These are phyloP conservation scores for Trinectes maculatus DNA, from an alignment of 2,113 vertebrate genomes.

Conservation along the genomic window DNA sequence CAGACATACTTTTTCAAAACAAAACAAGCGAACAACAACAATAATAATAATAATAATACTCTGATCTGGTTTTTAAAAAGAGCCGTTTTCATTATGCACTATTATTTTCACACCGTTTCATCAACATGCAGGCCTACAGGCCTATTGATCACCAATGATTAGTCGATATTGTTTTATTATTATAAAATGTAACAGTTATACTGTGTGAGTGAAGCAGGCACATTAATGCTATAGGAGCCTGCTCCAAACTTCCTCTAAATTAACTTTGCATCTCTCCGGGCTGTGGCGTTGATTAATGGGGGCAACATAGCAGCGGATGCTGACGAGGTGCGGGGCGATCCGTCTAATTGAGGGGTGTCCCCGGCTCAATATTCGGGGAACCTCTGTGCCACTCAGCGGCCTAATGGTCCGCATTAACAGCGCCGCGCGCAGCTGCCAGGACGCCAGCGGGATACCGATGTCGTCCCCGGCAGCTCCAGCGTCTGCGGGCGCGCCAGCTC, in stretches of 20 bases:
- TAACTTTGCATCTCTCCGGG: conserved; percentile 55
- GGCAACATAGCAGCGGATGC: conserved; percentile 63
- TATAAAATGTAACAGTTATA: no score
- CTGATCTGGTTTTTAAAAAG: no score
- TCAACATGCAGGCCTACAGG: not conserved
- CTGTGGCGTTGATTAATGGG: conserved; percentile 76
- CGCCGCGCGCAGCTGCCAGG: conserved; percentile 75
- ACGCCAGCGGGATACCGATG: conserved; percentile 73
- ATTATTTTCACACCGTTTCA: no score
- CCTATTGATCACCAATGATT: conserved; percentile 2
- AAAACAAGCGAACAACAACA: no score
- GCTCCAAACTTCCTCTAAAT: conserved; percentile 62
- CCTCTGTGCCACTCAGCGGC: conserved; percentile 80
- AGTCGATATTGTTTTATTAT: not conserved
- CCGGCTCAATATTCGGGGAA: conserved; percentile 80
- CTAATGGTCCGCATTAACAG: conserved; percentile 79
- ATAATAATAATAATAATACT: no score
- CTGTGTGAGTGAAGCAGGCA: no score
- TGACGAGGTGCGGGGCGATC: conserved; percentile 77
- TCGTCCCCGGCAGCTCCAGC: conserved; percentile 56
- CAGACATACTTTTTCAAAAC: no score
- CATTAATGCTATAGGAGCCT: no score
- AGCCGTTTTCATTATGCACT: no score
- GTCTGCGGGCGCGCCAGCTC: conserved; percentile 57
- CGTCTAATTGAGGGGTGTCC: conserved; percentile 82